phyloP scores from a whole-genome alignment of 1,140 invertebrate species.

The Magallana ariakensis region DNA sequence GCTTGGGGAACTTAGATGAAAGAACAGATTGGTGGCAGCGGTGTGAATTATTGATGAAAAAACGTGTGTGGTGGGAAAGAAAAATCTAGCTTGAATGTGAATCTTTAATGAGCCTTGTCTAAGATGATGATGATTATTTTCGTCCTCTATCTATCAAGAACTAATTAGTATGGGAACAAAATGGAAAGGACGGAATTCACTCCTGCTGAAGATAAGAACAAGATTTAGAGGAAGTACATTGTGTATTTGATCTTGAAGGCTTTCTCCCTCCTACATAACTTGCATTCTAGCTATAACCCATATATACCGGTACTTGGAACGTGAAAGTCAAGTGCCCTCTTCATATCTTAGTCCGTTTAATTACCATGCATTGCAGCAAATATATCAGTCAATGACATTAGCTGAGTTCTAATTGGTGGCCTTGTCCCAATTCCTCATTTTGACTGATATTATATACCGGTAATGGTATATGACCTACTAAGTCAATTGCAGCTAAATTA shows the following conservation, averaged over 20 bases:
- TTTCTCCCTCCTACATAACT: neutral
- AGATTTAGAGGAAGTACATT: neutral
- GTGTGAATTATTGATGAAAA: constrained; percentile 34
- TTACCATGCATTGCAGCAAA: neutral
- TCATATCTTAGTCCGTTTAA: neutral
- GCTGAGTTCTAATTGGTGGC: too few species aligned
- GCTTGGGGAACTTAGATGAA: constrained; percentile 13
- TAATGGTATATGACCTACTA: too few species aligned
- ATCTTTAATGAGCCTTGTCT: constrained; percentile 28
- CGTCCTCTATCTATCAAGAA: constrained; percentile 8
- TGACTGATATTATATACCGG: too few species aligned
- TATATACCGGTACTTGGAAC: neutral
- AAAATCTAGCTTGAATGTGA: constrained; percentile 18
- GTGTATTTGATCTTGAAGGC: neutral
- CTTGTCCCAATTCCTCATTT: too few species aligned
- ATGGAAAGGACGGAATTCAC: constrained; percentile 16
- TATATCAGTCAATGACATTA: too few species aligned
- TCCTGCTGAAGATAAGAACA: neutral
- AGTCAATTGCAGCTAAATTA: too few species aligned
- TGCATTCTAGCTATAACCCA: neutral
- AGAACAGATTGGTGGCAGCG: constrained; percentile 11
- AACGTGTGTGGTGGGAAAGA: constrained; percentile 15
- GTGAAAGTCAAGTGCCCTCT: constrained; percentile 6
- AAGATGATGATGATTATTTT: constrained; percentile 35
- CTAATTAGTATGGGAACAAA: constrained; percentile 8